These are phyloP conservation scores for Mesorhabditis spiculigera DNA, from an alignment of 2,888 invertebrate species.

Conservation along the genomic window DNA sequence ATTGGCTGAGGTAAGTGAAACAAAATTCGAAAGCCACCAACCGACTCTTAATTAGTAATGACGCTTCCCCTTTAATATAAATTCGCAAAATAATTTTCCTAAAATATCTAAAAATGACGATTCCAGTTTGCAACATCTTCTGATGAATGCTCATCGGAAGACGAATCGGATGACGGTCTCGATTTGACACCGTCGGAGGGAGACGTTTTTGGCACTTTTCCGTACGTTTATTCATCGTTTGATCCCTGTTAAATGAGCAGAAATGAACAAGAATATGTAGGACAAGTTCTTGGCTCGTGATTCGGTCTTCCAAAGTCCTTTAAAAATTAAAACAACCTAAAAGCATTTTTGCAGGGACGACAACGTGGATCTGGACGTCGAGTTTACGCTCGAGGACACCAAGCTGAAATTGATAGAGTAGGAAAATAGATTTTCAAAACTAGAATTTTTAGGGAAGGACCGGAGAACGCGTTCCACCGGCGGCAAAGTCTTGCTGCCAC, in stretches of 20 bases:
- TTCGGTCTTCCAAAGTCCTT: no score
- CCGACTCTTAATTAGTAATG: no score
- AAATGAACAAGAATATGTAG: no score
- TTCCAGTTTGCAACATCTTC: background rate
- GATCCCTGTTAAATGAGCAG: no score
- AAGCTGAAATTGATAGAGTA: constrained; percentile 52
- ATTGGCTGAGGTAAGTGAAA: constrained; percentile 19
- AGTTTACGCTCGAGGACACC: constrained; percentile 55
- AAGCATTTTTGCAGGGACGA: constrained; percentile 22
- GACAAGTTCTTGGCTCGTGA: no score
- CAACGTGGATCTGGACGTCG: constrained; percentile 50
- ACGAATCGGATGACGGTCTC: constrained; percentile 5
- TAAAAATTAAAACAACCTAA: no score
- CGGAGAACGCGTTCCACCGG: constrained; percentile 37
- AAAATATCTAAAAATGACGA: no score
- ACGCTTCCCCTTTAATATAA: no score
- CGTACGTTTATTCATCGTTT: no score
- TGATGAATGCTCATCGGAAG: background rate
- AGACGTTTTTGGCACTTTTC: background rate
- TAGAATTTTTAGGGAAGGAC: constrained; percentile 23
- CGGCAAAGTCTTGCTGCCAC: constrained; percentile 53
- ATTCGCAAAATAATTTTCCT: no score
- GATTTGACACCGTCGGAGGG: constrained; percentile 1
- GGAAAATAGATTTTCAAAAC: background rate
- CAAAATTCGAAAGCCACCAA: no score